Conservation (phyloP, 30 jellyfish, hydroid and myxozoan genomes). For the Aurelia sp. region DNA sequence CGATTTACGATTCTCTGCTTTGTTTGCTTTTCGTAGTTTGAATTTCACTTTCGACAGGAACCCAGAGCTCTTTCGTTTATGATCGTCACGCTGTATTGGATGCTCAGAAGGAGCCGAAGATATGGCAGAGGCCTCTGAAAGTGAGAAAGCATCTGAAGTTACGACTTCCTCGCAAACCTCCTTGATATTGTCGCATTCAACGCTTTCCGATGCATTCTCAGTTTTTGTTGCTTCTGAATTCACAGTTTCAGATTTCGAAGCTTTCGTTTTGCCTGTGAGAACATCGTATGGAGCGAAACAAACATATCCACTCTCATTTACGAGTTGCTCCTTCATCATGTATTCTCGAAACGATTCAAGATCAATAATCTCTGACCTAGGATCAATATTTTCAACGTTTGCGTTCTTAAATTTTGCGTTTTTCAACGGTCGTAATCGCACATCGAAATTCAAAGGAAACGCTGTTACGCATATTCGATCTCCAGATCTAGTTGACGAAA, state of each 20-base stretch:
- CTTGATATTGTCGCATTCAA: neutral
- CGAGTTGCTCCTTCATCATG: slow-evolving; percentile 16
- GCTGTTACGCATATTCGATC: slow-evolving; percentile 44
- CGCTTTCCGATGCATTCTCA: neutral
- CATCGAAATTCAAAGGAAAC: slow-evolving; percentile 48
- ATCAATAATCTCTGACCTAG: slow-evolving; percentile 11
- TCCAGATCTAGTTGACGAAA: slow-evolving; percentile 39
- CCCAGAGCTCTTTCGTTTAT: slow-evolving; percentile 48
- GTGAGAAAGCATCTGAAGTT: too few species aligned
- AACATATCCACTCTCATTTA: slow-evolving; percentile 32
- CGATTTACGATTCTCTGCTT: slow-evolving; percentile 13
- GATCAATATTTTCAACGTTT: neutral
- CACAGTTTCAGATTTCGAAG: neutral
- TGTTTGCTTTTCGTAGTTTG: slow-evolving; percentile 29
- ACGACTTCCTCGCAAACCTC: slow-evolving; percentile 1
- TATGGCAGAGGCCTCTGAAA: too few species aligned
- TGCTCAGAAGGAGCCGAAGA: too few species aligned
- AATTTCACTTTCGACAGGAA: slow-evolving; percentile 42
- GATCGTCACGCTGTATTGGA: slow-evolving; percentile 20
- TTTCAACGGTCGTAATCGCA: slow-evolving; percentile 40
- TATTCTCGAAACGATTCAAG: slow-evolving; percentile 37
- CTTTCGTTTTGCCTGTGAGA: neutral
- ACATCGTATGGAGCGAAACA: slow-evolving; percentile 41
- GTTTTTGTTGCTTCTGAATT: neutral
- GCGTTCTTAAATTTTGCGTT: neutral